Conservation (phyloP, 2,888 invertebrate genomes). For the Mystacides longicornis region DNA sequence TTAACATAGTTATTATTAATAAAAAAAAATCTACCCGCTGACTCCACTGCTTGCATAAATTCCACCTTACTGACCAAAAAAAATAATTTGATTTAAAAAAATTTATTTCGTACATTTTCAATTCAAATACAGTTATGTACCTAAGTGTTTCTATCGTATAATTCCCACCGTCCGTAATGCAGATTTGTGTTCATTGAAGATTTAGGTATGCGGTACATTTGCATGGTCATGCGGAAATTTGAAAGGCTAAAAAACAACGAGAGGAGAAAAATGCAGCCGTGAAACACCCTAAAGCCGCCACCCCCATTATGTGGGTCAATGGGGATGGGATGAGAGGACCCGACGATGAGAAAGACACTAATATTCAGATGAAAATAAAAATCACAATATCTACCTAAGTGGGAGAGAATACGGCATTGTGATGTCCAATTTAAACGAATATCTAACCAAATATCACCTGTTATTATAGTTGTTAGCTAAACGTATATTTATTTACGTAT, state of each 20-base stretch:
- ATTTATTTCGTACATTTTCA: not conserved
- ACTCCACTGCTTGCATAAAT: no score
- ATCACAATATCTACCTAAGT: no score
- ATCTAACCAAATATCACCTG: no score
- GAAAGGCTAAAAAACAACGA: constrained; percentile 1
- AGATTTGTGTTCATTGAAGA: not conserved
- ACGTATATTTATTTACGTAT: no score
- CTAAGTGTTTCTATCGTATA: not conserved
- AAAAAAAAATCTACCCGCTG: no score
- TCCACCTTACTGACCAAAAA: no score
- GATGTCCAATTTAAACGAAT: no score
- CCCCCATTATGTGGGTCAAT: constrained; percentile 11
- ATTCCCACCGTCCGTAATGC: not conserved
- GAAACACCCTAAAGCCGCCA: not conserved
- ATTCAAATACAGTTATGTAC: not conserved
- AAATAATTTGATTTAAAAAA: no score
- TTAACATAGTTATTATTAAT: no score
- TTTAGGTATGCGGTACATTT: constrained; percentile 4
- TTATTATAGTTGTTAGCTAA: no score
- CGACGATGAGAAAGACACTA: not conserved
- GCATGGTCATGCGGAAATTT: constrained; percentile 10
- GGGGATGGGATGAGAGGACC: constrained; percentile 2
- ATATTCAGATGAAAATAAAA: not conserved
- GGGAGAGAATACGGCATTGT: no score
- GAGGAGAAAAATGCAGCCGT: not conserved